Conservation (phyloP, 2,888 invertebrate genomes). For the Drosophila multiciliata region DNA sequence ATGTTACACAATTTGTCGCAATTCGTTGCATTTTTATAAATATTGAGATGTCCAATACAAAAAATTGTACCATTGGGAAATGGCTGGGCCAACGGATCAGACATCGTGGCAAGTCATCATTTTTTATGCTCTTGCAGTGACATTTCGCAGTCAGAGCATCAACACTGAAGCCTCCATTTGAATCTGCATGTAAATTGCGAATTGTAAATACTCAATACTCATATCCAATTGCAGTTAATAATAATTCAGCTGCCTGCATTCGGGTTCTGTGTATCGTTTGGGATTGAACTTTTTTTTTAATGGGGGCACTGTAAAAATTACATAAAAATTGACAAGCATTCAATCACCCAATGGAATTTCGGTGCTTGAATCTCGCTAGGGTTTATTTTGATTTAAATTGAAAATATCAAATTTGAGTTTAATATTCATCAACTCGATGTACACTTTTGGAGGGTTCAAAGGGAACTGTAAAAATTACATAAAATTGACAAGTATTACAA, state of each 20-base stretch:
- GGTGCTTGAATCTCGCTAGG: background rate
- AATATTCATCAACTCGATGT: background rate
- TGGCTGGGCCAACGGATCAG: conserved; percentile 53
- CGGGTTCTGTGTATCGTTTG: conserved; percentile 3
- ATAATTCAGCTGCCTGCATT: conserved; percentile 43
- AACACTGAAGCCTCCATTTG: conserved; percentile 4
- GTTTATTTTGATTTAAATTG: background rate
- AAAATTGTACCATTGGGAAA: conserved; percentile 70
- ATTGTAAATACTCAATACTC: conserved; percentile 41
- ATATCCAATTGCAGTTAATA: conserved; percentile 52
- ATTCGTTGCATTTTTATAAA: conserved; percentile 73
- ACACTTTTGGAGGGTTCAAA: background rate
- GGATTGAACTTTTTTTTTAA: background rate
- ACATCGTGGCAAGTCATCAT: conserved; percentile 74
- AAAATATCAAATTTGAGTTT: background rate
- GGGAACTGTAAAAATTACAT: no score
- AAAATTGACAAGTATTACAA: background rate
- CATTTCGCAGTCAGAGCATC: conserved; percentile 54
- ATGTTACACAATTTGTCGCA: conserved; percentile 32
- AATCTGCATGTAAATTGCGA: conserved; percentile 56
- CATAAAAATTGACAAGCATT: conserved; percentile 26
- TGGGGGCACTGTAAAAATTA: background rate
- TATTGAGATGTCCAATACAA: conserved; percentile 25
- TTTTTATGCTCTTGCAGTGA: conserved; percentile 75
- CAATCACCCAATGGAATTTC: conserved; percentile 20